These are phyloP conservation scores for Rynchops niger DNA, from an alignment of 2,113 vertebrate species.

Conservation along the genomic window DNA sequence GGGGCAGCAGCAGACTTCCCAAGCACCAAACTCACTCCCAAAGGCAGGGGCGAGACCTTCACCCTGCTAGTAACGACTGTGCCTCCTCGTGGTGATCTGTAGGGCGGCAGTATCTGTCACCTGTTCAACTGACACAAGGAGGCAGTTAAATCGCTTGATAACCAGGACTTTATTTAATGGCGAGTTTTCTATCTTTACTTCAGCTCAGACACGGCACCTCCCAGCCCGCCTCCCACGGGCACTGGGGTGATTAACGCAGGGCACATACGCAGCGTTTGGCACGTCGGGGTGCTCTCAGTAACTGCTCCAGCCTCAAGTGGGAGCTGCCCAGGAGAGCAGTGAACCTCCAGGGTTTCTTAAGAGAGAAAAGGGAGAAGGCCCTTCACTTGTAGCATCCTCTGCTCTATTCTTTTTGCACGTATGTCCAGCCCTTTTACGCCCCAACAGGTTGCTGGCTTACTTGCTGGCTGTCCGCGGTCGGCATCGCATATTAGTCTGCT, in stretches of 20 bases:
- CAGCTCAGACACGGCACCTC: neutral
- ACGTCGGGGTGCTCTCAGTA: rapidly evolving
- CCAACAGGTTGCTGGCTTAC: neutral
- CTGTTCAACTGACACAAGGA: neutral
- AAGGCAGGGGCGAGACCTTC: neutral
- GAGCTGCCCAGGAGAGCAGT: neutral
- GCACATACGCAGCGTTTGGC: rapidly evolving
- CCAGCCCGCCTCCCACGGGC: neutral
- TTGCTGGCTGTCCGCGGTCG: neutral
- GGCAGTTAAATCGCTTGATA: neutral
- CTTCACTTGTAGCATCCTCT: neutral
- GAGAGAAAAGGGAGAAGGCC: neutral
- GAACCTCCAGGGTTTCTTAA: neutral
- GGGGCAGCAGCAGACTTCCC: neutral
- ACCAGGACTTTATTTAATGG: neutral
- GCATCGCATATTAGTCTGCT: neutral
- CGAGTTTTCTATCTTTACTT: neutral
- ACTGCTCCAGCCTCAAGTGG: neutral
- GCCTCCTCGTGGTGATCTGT: rapidly evolving
- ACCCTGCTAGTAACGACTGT: neutral
- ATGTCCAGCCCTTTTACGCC: neutral
- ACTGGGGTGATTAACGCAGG: rapidly evolving
- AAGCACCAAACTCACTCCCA: neutral
- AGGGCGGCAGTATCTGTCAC: rapidly evolving
- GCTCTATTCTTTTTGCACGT: neutral